Base-by-base conservation (phyloP, 2,797 vertebrate genomes). In the Epinephelus coioides region DNA sequence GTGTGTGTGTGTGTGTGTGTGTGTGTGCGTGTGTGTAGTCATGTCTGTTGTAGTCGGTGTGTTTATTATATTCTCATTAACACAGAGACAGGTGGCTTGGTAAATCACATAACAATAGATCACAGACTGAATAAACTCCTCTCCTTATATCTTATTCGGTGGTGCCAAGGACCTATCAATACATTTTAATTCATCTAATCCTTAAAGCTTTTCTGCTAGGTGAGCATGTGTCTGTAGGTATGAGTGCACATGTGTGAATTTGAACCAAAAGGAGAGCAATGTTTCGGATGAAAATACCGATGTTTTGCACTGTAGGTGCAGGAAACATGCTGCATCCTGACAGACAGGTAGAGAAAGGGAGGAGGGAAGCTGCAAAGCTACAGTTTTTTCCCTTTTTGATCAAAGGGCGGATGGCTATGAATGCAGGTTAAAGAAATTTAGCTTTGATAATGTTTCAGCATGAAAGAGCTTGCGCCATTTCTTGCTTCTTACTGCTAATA, bases 1-100 rank as follows among this genome's bases (percentile, higher is more conserved):
- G 30, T 44, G 38, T 9, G 18, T 65, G 50, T 70, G 68, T 57
- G 47, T 57, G 64, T 63, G 40, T 60, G 54, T 54, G 76, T 27
- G 56, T 76, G 49, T 53, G 60, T 57, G 49, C 62, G 57, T 69
- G 60, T 70, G 27, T 71, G 46, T 12, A 19, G 14, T 71, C 60
- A 69, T 51, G 57, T n/a, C 18, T 49, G 10, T 59, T 63, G 44
- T 54, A 50, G 50, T 79, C 50, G 68, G 74, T 92, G 75, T 87
- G 83, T 92, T 92, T 92, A 90, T 91, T 91, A 89, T 76, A 43
- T 85, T 89, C 87, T 91, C 88, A 92, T 94, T 94, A 91, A 90
- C 88, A 91, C 79, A 78, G 79, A 91, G 82, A 87, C 86, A 85
- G 83, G 86, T 89, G 76, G 83, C 62, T n/a, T 51, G 46, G 77